Base-by-base conservation (phyloP, 2,797 vertebrate genomes). In the Tamandua tetradactyla region DNA sequence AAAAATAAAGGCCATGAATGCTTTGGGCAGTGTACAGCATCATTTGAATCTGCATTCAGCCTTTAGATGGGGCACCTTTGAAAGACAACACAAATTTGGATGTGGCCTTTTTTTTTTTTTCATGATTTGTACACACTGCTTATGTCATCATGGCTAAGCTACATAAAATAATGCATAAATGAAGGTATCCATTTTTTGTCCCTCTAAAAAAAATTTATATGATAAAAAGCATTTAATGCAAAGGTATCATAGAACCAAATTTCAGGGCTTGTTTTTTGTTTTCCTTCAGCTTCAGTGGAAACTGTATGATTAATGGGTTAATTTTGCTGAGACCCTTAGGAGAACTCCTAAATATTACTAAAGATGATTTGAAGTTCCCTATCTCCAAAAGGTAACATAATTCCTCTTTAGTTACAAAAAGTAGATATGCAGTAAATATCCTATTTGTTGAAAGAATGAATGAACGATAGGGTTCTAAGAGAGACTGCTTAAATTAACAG, bases 401-500 rank as follows among this genome's bases (percentile, higher is more conserved):
- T 68, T 90, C 3, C 20, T 80, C 30, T 83, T 32, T 1, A 93
- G 35, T 35, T 87, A 72, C 32, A 72, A 78, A 84, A 81, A 47
- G n/a, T 71, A 91, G 17, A 81, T 74, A 78, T 52, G 22, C 69
- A 83, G 30, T 93, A 89, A 72, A 69, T 92, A 93, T 69, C 68
- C 37, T 93, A 5, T 84, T 93, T 78, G 57, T 94, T 95, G 76
- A 87, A 71, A 87, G 14, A 95, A 44, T 61, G 35, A 78, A 69
- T 30, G 7, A 64, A 49, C 68, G 55, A 35, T 94, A 55, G 30
- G 62, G 42, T 86, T 6, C 27, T 92, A 78, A 91, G 91, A 86
- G 6, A 89, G 55, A 25, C 30, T 91, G 71, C 88, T 55, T 94
- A 96, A 90, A 90, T 96, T 95, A 94, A 92, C 75, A 95, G 87